Evolutionary conservation across 2,888 invertebrate species (phyloP), one percentile per base, ranked within the genome.

Genomic region (Epinotia brunnichana): DNA sequence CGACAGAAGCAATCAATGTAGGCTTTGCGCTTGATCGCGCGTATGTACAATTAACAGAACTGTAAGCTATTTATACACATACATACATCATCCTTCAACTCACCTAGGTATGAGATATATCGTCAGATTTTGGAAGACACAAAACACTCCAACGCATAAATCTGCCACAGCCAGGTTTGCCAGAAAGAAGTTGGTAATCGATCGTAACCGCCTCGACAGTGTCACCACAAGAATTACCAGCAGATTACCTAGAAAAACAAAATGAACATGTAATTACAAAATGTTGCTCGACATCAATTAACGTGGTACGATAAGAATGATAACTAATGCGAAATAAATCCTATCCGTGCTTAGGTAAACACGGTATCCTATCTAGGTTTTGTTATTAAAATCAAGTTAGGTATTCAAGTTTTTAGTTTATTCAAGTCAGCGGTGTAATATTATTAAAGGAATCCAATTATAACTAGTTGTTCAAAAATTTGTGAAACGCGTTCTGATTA

Each of bases 151-250:
- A n/a, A 98, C 98, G 83, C 97, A 97, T 78, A 98, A 95, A 89
- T 98, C 98, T 3, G 98, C 98, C 69, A 97, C 95, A 0, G 98
- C 98, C 78, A 98, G 92, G 88, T 98, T 98, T 21, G 97, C 98
- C 84, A 98, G 90, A 88, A 98, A 98, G 88, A 98, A 98, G 89
- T 98, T 98, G 57, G 98, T 98, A 77, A 97, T 96, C 48, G 97
- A 97, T 71, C 97, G 95, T 82, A 98, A 94, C 62, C 97, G 94
- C 72, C 97, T 94, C 74, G 97, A 98, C 75, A 97, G 87, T 5
- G 96, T 95, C 73, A 98, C 97, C 74, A 98, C 98, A 72, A 97
- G 93, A 77, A 98, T 96, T 69, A 98, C 98, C 79, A 98, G 94
- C 57, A 97, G 91, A 86, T 98, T 98, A 3, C 98, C 98, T 98